Evolutionary conservation across 1,140 invertebrate species (phyloP).

Genomic region (Zaprionus lachaisei): DNA sequence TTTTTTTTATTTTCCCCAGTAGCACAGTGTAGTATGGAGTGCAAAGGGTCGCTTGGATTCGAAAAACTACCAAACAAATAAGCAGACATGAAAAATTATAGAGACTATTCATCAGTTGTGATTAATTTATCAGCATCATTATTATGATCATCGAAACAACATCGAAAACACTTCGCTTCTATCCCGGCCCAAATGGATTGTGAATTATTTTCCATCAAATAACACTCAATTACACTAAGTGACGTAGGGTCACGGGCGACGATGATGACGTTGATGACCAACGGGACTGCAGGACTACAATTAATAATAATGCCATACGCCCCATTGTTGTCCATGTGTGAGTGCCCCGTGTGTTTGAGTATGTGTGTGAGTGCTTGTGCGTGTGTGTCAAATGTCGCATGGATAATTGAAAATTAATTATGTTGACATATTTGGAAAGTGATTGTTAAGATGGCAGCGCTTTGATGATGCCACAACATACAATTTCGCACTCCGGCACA

Average conservation of each 20-base stretch:
- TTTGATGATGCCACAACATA: conserved; percentile 61
- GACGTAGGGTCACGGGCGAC: conserved; percentile 51
- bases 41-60: neutral
- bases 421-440: conserved; percentile 83
- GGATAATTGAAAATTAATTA: conserved; percentile 83
- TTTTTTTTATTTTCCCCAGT: neutral
- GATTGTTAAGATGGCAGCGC: conserved; percentile 72
- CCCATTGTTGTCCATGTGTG: conserved; percentile 21
- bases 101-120: conserved; percentile 45
- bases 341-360: neutral
- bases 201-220: conserved; percentile 77
- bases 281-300: conserved; percentile 55
- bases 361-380: neutral
- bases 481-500: conserved; percentile 48
- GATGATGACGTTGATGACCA: conserved; percentile 41
- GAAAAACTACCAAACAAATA: conserved; percentile 1
- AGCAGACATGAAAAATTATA: conserved; percentile 47
- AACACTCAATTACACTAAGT: conserved; percentile 78
- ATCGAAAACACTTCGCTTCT: conserved; percentile 45
- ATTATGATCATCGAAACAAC: conserved; percentile 55
- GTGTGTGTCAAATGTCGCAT: conserved; percentile 61
- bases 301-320: conserved; percentile 73
- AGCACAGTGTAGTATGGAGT: neutral
- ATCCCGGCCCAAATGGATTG: conserved; percentile 52
- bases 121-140: conserved; percentile 76